Evolutionary conservation across 1,140 invertebrate species (phyloP), one percentile per base, ranked within the genome.

Genomic region (Micrasema longulum): DNA sequence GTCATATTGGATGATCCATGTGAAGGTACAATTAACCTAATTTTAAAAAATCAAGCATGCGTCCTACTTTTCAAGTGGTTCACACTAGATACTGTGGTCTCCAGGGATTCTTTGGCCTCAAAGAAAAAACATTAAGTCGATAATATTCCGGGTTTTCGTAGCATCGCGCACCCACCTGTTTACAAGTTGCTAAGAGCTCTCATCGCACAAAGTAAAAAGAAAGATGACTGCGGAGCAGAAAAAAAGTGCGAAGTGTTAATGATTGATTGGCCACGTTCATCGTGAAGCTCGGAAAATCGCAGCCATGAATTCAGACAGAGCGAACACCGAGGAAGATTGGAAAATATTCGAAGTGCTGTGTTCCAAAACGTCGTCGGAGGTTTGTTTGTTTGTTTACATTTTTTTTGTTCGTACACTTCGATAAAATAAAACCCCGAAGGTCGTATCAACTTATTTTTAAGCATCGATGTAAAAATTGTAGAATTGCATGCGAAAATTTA

Each of bases 321-420:
- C 68, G 0, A 76, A 87, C 68, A 82, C 81, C 20, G 79, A 86
- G 18, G 90, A 91, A 76, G 90, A 92, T 79, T 90, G 90, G 85
- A 87, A 86, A 77, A 86, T 91, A 53, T 92, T 89, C 78, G 88
- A 91, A 80, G 83, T 87, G 0, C 79, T 91, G 50, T 87, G 87
- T 73, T 82, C 76, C 14, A 85, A 83, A 82, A 83, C 73, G 70
- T 80, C 78, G 18, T 79, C 77, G 9, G 83, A 84, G 75, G 85
- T 86, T 75, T 78, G 76, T 77, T 55, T 64, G 26, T 7, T n/a
- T 41, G 1, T 62, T 11, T 16, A 31, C 7, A 41, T 12, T 63
- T 11, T 7, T 63, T 11, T 62, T 31, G 26, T 31, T 2, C 2
- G 2, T 31, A 4, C 26, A 31, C 3, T 31, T 31, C n/a, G 26